Percentiles rank a stretch among this genome's conserved stretches.
These are phyloP conservation scores for Drosophila kanapiae DNA, from an alignment of 1,140 invertebrate species.

Conservation along the genomic window DNA sequence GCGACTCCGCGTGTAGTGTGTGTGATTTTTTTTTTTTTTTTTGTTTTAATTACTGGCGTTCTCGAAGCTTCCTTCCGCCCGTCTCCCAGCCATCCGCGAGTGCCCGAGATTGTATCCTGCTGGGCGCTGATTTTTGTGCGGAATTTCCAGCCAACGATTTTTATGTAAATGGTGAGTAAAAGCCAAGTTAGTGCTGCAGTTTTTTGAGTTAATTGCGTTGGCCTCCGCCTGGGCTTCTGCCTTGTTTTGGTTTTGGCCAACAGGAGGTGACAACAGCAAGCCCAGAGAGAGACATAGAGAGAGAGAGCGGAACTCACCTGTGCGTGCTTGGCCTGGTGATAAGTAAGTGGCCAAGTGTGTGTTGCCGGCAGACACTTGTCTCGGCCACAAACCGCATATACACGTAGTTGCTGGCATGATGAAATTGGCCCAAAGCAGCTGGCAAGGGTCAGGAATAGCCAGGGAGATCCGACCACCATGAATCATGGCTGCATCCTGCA, in stretches of 20 bases:
- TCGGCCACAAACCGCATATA: no score
- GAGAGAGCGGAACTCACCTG: conserved; percentile 14
- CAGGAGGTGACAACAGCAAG: neutral
- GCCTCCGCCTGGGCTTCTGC: neutral
- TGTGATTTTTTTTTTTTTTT: conserved; percentile 11
- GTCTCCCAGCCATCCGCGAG: no score
- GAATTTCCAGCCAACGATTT: conserved; percentile 53
- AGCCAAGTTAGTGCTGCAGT: neutral
- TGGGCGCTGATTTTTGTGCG: conserved; percentile 26
- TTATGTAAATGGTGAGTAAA: conserved; percentile 75
- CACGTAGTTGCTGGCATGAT: neutral
- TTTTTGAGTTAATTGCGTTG: conserved; percentile 11
- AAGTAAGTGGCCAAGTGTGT: conserved; percentile 1
- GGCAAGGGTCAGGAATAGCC: neutral
- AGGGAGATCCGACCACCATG: neutral
- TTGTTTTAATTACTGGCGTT: conserved; percentile 4
- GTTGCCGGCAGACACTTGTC: no score
- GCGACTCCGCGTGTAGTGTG: conserved; percentile 1
- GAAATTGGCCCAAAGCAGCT: neutral
- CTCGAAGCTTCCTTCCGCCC: conserved; percentile 22
- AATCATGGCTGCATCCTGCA: neutral
- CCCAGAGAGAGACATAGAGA: no score
- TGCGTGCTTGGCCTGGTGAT: conserved; percentile 21
- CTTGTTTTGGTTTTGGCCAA: neutral
- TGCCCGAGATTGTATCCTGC: conserved; percentile 1